Evolutionary conservation across 2,888 invertebrate genomes (phyloP).

Genomic region (Apotomis capreana): DNA sequence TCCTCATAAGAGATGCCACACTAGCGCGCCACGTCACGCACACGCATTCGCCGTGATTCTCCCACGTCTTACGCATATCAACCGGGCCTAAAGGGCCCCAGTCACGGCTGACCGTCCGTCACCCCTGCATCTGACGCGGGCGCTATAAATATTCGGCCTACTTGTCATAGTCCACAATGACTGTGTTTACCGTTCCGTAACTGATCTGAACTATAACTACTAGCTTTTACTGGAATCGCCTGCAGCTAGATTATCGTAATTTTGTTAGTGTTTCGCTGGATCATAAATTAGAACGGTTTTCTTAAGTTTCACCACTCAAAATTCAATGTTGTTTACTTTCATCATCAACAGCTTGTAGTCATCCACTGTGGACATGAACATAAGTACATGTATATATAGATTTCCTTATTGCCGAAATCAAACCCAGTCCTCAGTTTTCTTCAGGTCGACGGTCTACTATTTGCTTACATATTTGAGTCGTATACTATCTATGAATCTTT

Average conservation of each 20-base stretch:
- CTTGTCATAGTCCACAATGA: conserved; percentile 52
- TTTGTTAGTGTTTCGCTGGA: background rate
- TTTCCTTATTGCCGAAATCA: no score
- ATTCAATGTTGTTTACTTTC: background rate
- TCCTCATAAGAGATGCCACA: no score
- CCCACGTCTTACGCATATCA: background rate
- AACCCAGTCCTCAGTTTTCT: no score
- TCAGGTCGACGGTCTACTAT: no score
- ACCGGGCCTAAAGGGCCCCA: conserved; percentile 21
- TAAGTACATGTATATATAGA: no score
- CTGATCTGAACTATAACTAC: conserved; percentile 28
- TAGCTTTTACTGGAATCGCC: background rate
- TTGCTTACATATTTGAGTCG: no score
- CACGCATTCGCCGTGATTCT: no score
- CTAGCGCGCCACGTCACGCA: no score
- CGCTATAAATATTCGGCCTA: conserved; percentile 77
- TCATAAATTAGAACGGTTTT: background rate
- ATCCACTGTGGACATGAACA: no score
- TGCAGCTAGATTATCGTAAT: background rate
- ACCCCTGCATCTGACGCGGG: conserved; percentile 56
- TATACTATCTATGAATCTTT: no score
- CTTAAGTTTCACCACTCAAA: background rate
- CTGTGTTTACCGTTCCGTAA: conserved; percentile 30
- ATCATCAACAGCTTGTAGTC: no score
- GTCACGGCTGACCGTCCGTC: conserved; percentile 36